These are phyloP conservation scores for Lordiphosa andalusiaca DNA, from an alignment of 2,888 invertebrate species.

Conservation along the genomic window DNA sequence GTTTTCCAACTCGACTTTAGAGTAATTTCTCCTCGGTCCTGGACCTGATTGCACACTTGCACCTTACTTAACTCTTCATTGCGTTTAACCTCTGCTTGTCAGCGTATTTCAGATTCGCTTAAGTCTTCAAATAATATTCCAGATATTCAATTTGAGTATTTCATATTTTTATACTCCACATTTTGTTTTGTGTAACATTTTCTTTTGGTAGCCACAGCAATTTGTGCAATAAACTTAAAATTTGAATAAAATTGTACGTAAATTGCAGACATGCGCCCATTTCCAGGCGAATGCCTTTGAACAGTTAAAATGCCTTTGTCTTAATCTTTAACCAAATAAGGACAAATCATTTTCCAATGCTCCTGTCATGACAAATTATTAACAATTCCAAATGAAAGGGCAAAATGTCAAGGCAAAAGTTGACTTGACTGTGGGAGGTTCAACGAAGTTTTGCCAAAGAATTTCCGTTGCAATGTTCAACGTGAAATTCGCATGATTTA, in stretches of 20 bases:
- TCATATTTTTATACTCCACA: no score
- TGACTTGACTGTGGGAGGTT: background rate
- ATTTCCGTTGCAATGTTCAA: conserved; percentile 47
- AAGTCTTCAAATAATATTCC: no score
- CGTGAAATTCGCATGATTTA: conserved; percentile 67
- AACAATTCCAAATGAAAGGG: conserved; percentile 51
- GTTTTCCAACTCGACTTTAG: no score
- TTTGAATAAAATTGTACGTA: conserved; percentile 70
- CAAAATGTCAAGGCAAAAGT: conserved; percentile 39
- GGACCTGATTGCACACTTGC: no score
- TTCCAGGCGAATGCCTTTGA: conserved; percentile 15
- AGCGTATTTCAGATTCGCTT: no score
- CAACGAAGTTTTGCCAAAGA: conserved; percentile 46
- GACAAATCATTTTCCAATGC: conserved; percentile 22
- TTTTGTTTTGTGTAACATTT: no score
- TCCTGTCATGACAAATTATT: conserved; percentile 59
- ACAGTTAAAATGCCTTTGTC: conserved; percentile 31
- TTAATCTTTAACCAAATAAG: conserved; percentile 32
- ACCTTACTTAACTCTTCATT: no score
- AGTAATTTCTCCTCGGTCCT: no score
- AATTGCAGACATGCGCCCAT: conserved; percentile 61
- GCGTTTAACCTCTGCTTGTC: no score
- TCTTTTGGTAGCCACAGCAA: no score
- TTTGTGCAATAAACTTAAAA: conserved; percentile 34
- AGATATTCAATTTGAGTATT: no score